Conservation (phyloP, 2,888 invertebrate species). For the Drosophila macrospina region DNA sequence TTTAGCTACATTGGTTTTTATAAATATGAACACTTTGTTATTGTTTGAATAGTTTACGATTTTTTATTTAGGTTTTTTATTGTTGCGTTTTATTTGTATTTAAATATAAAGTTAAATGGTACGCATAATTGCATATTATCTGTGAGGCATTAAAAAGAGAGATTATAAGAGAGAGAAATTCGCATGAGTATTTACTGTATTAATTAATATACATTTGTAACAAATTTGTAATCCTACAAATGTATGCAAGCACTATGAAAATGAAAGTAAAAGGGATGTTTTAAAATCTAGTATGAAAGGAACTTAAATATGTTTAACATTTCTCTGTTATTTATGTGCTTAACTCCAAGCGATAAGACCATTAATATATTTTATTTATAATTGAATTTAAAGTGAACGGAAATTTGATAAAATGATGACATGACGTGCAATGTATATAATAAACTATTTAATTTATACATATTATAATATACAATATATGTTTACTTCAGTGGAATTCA, state of each 20-base stretch:
- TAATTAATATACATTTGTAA: slow-evolving; percentile 26
- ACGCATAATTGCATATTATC: slow-evolving; percentile 55
- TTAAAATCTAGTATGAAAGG: not conserved
- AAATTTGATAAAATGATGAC: not conserved
- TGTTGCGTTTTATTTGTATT: slow-evolving; percentile 45
- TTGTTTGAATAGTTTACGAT: slow-evolving; percentile 36
- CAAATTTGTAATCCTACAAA: slow-evolving; percentile 10
- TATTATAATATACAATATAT: not conserved
- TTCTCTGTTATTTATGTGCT: too few species aligned
- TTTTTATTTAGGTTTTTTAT: slow-evolving; percentile 25
- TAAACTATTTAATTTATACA: too few species aligned
- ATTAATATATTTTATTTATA: not conserved
- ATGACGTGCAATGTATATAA: not conserved
- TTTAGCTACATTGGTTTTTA: slow-evolving; percentile 54
- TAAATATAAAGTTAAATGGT: slow-evolving; percentile 51
- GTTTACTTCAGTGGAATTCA: not conserved
- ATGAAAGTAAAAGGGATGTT: slow-evolving; percentile 4
- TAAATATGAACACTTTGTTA: slow-evolving; percentile 71
- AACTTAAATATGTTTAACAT: not conserved
- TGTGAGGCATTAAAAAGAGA: slow-evolving; percentile 55
- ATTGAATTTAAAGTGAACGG: not conserved
- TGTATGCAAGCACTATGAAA: slow-evolving; percentile 19
- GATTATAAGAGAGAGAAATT: slow-evolving; percentile 50
- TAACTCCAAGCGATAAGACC: too few species aligned
- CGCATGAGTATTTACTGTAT: slow-evolving; percentile 56